These are phyloP conservation scores for Novumbra hubbsi DNA, from an alignment of 2,797 vertebrate species.

Conservation along the genomic window DNA sequence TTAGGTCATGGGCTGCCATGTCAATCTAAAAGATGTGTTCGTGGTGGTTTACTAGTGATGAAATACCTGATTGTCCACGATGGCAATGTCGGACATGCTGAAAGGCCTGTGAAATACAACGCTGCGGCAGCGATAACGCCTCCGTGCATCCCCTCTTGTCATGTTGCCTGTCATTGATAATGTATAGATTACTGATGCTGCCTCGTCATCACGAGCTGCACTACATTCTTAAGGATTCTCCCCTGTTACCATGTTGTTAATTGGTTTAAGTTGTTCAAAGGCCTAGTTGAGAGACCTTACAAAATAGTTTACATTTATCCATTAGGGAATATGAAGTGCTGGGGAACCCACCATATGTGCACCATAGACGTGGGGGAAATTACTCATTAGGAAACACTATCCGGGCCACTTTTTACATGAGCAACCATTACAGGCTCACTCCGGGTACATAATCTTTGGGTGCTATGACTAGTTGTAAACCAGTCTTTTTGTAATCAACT, in stretches of 20 bases:
- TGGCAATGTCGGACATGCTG: neutral
- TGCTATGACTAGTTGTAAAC: no score
- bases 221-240: slow-evolving; percentile 39
- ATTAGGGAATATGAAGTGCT: no score
- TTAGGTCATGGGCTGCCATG: slow-evolving; percentile 15
- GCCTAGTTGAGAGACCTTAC: neutral
- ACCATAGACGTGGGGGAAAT: no score
- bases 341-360: no score
- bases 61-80: slow-evolving; percentile 13
- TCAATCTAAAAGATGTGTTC: slow-evolving; percentile 50
- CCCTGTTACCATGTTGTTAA: neutral
- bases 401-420: no score
- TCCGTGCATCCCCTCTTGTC: slow-evolving; percentile 31
- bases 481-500: no score
- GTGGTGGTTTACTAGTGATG: slow-evolving; percentile 15
- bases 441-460: no score
- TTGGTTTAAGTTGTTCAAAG: neutral
- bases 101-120: slow-evolving; percentile 18
- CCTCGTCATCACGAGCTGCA: slow-evolving; percentile 34
- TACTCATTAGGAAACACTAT: no score
- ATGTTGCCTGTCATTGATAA: slow-evolving; percentile 32
- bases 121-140: slow-evolving; percentile 20
- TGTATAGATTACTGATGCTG: slow-evolving; percentile 38
- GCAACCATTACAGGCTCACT: no score
- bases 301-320: no score